Evolutionary conservation across 2,113 vertebrate genomes (phyloP), one percentile per base, ranked within the genome.

Genomic region (Anseranas semipalmata): DNA sequence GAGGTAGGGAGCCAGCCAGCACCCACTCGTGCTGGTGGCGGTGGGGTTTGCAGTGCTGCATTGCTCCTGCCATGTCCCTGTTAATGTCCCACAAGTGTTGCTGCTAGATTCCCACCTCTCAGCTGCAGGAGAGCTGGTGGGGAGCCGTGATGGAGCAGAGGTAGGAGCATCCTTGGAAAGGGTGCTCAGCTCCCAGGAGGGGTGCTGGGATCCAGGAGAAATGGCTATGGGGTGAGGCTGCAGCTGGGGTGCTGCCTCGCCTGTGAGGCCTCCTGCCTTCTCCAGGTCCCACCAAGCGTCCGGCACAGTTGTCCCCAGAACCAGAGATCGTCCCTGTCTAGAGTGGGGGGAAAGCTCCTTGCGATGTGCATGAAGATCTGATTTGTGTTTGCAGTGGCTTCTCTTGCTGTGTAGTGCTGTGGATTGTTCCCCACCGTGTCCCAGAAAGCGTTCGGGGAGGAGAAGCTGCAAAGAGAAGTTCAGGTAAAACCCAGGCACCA

Each of bases 41-140:
- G 24, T 15, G 88, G 33, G 20, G 63, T 85, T 46, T 95, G 94
- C 91, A 7, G 91, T 93, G 90, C 73, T 55, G 56, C 71, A 62
- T 37, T 27, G 15, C 56, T 87, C 50, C 72, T 83, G 30, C 19
- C 22, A 4, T 43, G 25, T 81, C 70, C 70, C 30, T 5, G 0
- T 3, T 45, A 71, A 41, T 35, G 11, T 55, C 43, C 37, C 33
- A 30, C 55, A 22, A 20, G 60, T 10, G 3, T 53, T 7, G 2
- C 12, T 7, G 18, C 15, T 28, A 71, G 28, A 53, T 73, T 77
- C 66, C 39, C 39, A 8, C 12, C 39, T 45, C 56, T 48, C 20
- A 24, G 9, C 33, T 74, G 43, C 11, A 7, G 33, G 18, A 81
- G 45, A 70, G n/a, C 30, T 45, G 32, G 35, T 22, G 22, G 30